Base-by-base conservation (phyloP, 2,888 invertebrate species). In the Gerosis bhagava region DNA sequence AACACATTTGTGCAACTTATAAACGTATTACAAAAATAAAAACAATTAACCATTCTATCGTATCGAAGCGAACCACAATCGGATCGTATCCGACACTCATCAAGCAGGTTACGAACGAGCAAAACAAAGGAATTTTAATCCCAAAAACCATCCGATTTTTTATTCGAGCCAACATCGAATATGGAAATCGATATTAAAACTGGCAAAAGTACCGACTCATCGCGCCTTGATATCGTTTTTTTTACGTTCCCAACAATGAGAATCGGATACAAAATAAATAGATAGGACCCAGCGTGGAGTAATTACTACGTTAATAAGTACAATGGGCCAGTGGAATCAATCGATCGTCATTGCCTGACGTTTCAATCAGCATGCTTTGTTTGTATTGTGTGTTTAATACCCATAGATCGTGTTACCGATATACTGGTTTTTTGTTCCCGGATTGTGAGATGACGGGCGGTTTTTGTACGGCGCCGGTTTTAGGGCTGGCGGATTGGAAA, bases 351-450 rank as follows among this genome's bases (percentile, higher is more conserved):
- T 77, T 74, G 76, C 63, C 73, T 87, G 87, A 88, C 88, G 83
- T 88, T 87, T 87, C 87, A 88, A 88, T 88, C 88, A 86, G 76
- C 83, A 72, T 78, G 67, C 76, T 79, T 86, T 88, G 88, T 88
- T 88, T 87, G 86, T 83, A 78, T 87, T 87, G 81, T 83, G 70
- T 70, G 82, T 83, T 83, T 83, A 83, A 83, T 83, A 82, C 73
- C 73, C 75, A 76, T 73, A 83, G 86, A 88, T 87, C 77, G 86
- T 86, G 87, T 84, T 87, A 88, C 77, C 76, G 87, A 88, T 88
- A 87, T 83, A 86, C 84, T 49, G 57, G 47, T 57, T 63, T 62
- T 67, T 68, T 68, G 57, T 65, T 39, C 36, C 48, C 25, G 51
- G 50, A 49, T 54, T 49, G 62, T 47, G 53, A 52, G 59, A 63